Percentiles rank a stretch among this genome's conserved stretches.
These are phyloP conservation scores for Carassius gibelio DNA, from an alignment of 2,113 vertebrate genomes.

Conservation along the genomic window DNA sequence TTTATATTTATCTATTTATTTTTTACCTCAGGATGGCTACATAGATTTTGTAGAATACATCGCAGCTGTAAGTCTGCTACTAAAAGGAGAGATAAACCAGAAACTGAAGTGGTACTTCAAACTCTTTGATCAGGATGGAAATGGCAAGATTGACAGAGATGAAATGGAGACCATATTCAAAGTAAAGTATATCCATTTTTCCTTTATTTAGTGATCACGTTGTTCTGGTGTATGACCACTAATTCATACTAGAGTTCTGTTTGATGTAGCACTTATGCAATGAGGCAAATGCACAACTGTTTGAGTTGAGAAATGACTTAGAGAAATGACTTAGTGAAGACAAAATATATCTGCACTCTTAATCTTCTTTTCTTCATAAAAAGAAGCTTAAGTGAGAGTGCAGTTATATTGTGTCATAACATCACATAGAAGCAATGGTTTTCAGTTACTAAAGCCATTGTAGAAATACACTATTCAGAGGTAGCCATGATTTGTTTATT, in stretches of 20 bases:
- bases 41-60: conserved; percentile 94
- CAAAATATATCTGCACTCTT: too few species aligned
- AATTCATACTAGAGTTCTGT: not conserved
- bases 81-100: conserved; percentile 89
- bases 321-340: too few species aligned
- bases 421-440: not conserved
- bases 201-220: not conserved
- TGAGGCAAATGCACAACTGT: too few species aligned
- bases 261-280: too few species aligned
- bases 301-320: too few species aligned
- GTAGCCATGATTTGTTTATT: not conserved
- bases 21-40: conserved; percentile 82
- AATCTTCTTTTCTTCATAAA: too few species aligned
- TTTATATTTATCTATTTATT: not conserved
- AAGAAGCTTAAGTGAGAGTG: too few species aligned
- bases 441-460: not conserved
- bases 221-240: not conserved
- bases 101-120: conserved; percentile 97
- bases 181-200: conserved; percentile 63
- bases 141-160: conserved; percentile 88
- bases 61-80: conserved; percentile 86
- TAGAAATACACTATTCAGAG: not conserved
- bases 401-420: not conserved
- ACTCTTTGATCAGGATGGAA: conserved; percentile 88
- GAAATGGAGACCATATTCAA: conserved; percentile 87